Evolutionary conservation across 2,888 invertebrate genomes (phyloP).

Genomic region (Taenaris catops): DNA sequence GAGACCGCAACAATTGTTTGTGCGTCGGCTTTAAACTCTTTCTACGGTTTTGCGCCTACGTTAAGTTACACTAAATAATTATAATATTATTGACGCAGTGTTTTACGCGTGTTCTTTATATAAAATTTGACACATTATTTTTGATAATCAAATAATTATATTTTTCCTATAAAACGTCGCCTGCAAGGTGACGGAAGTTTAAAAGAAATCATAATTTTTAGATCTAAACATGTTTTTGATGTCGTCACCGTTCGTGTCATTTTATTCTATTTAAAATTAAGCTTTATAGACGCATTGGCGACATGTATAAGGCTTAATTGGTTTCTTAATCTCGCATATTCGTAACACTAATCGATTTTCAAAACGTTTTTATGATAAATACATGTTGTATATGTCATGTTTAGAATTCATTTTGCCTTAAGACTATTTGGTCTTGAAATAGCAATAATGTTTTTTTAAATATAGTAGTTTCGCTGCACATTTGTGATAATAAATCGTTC

Average conservation of each 20-base stretch:
- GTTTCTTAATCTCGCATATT: slow-evolving; percentile 35
- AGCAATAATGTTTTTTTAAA: slow-evolving; percentile 65
- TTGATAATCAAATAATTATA: slow-evolving; percentile 73
- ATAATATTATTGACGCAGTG: slow-evolving; percentile 35
- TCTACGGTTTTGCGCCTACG: slow-evolving; percentile 1
- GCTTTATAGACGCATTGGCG: slow-evolving; percentile 45
- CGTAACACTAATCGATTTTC: slow-evolving; percentile 34
- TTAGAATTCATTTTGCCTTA: slow-evolving; percentile 61
- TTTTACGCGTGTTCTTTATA: slow-evolving; percentile 49
- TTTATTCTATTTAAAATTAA: slow-evolving; percentile 40
- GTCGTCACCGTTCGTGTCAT: slow-evolving; percentile 51
- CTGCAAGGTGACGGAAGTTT: slow-evolving; percentile 59
- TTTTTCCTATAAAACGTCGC: slow-evolving; percentile 65
- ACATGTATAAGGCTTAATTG: too few relatives aligned
- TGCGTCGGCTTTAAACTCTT: background rate
- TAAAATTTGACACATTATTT: slow-evolving; percentile 62
- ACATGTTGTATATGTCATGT: slow-evolving; percentile 43
- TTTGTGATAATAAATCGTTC: slow-evolving; percentile 56
- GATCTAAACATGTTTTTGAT: slow-evolving; percentile 56
- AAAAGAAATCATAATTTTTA: slow-evolving; percentile 57
- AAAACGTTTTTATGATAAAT: slow-evolving; percentile 29
- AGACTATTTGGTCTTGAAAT: slow-evolving; percentile 59
- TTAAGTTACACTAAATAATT: slow-evolving; percentile 32
- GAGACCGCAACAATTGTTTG: background rate
- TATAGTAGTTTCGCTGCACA: slow-evolving; percentile 65